A percentile compares a stretch with the other conserved stretches of the same genome.
Evolutionary conservation across 2,113 vertebrate species (phyloP).

Genomic region (Electrona antarctica): DNA sequence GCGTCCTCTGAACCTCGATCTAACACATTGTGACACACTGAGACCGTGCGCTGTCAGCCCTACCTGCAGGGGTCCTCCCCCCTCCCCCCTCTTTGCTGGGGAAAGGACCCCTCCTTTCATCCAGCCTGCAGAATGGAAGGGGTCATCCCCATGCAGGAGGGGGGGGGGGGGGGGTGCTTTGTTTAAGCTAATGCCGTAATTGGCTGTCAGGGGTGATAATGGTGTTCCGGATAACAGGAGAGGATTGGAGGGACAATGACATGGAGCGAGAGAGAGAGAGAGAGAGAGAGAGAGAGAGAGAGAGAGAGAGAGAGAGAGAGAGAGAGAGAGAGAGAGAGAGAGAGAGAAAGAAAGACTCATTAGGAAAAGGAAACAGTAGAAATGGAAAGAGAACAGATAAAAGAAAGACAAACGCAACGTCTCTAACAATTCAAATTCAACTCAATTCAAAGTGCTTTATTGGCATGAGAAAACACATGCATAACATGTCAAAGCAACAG

Average conservation of each 20-base stretch:
- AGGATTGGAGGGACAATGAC: background rate
- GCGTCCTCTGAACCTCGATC: slow-evolving; percentile 9
- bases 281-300: no score
- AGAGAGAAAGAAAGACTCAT: background rate
- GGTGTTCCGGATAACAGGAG: background rate
- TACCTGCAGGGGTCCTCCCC: slow-evolving; percentile 39
- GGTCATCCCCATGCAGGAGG: slow-evolving; percentile 30
- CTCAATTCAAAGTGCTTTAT: no score
- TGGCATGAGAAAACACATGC: no score
- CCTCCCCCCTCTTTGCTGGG: slow-evolving; percentile 20
- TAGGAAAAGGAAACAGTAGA: background rate
- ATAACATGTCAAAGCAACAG: no score
- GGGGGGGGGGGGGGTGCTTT: slow-evolving; percentile 3
- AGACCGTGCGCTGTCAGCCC: slow-evolving; percentile 34
- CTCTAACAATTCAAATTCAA: no score
- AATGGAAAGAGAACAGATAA: slow-evolving; percentile 13
- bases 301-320: no score
- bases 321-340: no score
- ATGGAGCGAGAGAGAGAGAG: no score
- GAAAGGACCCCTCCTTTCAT: slow-evolving; percentile 41
- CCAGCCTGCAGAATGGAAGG: slow-evolving; percentile 23
- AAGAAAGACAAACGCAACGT: background rate
- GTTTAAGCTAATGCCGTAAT: slow-evolving; percentile 43
- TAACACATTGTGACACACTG: slow-evolving; percentile 45
- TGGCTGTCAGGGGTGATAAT: slow-evolving; percentile 22